Evolutionary conservation across 2,888 invertebrate species (phyloP).

Genomic region (Atrina japonica): DNA sequence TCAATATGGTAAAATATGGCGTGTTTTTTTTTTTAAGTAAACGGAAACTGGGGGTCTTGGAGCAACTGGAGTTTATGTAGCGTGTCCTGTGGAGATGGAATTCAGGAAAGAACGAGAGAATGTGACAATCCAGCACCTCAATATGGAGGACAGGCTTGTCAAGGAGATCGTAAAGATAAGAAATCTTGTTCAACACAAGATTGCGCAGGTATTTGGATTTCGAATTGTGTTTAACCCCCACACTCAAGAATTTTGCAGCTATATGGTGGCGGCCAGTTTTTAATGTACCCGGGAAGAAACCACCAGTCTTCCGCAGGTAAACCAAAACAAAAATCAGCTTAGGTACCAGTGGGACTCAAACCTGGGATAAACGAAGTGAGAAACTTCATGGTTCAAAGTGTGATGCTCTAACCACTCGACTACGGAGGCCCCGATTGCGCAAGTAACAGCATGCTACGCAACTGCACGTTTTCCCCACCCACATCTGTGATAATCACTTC

Average conservation of each 20-base stretch:
- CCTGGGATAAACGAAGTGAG: no score
- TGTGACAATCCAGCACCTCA: slow-evolving; percentile 75
- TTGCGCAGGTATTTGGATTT: slow-evolving; percentile 79
- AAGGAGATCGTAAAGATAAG: slow-evolving; percentile 79
- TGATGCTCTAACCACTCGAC: no score
- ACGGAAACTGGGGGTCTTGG: slow-evolving; percentile 77
- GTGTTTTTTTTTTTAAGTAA: slow-evolving; percentile 52
- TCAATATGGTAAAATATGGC: no score
- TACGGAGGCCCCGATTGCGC: no score
- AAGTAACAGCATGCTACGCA: no score
- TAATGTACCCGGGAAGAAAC: not conserved
- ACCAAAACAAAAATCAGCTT: no score
- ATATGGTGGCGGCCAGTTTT: no score
- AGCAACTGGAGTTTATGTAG: slow-evolving; percentile 74
- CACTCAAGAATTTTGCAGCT: no score
- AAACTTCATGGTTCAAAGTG: no score
- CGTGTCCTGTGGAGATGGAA: slow-evolving; percentile 76
- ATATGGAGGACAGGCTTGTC: slow-evolving; percentile 76
- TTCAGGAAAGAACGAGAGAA: slow-evolving; percentile 62
- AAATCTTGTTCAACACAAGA: slow-evolving; percentile 79
- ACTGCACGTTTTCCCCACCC: no score
- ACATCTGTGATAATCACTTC: no score
- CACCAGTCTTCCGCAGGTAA: not conserved
- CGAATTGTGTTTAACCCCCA: not conserved
- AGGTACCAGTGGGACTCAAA: no score